Evolutionary conservation across 2,113 vertebrate species (phyloP), one percentile per base, ranked within the genome.

Genomic region (Pseudois nayaur): DNA sequence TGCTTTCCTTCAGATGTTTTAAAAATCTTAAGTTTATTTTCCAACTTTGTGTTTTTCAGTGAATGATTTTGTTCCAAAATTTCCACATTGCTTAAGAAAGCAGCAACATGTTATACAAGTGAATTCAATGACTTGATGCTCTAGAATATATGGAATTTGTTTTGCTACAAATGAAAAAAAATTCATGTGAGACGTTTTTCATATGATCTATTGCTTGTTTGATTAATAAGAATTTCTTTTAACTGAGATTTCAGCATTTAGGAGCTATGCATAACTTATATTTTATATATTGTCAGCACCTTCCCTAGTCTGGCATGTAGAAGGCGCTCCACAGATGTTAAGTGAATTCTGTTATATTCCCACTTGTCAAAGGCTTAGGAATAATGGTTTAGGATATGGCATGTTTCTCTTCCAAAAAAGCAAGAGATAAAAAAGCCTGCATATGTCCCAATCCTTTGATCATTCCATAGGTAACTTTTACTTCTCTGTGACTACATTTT

Each of bases 241-340:
- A 94, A 64, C 78, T 91, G 82, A 91, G 48, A 96, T 96, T 93
- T 93, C 96, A 89, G 48, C 52, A 87, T 76, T 19, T 91, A 93
- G 78, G 89, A 96, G 55, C 60, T 74, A 83, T 83, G 83, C 45
- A 71, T 87, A 83, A 91, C 87, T 97, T 96, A 45, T 33, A 33
- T 94, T 94, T 93, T 85, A 64, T 93, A 76, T 83, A 74, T 54
- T 97, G 86, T 78, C 97, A 4, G 67, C 93, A 96, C 83, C 96
- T 97, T 97, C 87, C 87, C 83, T 17, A 36, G 48, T 97, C 93
- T 98, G 97, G 96, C 97, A 95, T 64, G 40, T 57, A 94, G 95
- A 97, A 95, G 45, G 91, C 64, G n/a, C 83, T 98, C 93, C 96
- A 76, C 96, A 97, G 97, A 98, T 98, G 97, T 96, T 97, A 95